Percentiles rank a stretch among this genome's conserved stretches.
Evolutionary conservation across 2,888 invertebrate genomes (phyloP).

Genomic region (Ptilodon capucinus): DNA sequence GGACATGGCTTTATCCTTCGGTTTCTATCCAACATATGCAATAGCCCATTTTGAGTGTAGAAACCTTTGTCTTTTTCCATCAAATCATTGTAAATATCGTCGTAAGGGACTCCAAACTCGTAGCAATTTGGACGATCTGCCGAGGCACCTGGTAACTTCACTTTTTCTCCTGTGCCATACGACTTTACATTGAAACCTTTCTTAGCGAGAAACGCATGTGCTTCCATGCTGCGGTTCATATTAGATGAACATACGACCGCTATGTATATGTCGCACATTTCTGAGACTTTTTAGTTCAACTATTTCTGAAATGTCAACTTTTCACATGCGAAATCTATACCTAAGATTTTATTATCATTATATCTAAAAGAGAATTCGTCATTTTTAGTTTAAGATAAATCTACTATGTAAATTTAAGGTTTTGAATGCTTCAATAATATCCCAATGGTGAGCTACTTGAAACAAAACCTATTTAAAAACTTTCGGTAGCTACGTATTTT

Average conservation of each 20-base stretch:
- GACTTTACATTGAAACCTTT: conserved; percentile 98
- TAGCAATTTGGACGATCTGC: conserved; percentile 98
- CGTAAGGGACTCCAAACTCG: conserved; percentile 97
- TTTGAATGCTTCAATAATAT: too few species aligned
- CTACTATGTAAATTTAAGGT: too few species aligned
- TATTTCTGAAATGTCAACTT: neutral
- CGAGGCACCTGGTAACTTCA: conserved; percentile 97
- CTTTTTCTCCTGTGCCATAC: conserved; percentile 96
- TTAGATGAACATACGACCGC: conserved; percentile 99
- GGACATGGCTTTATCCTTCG: conserved; percentile 96
- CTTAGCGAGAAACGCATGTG: conserved; percentile 98
- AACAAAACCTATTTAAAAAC: too few species aligned
- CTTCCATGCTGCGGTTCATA: conserved; percentile 99
- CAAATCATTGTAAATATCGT: conserved; percentile 97
- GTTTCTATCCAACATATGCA: conserved; percentile 99
- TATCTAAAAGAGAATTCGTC: conserved; percentile 4
- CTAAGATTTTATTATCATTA: neutral
- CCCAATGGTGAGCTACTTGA: too few species aligned
- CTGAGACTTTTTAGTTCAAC: neutral
- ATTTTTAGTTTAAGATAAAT: too few species aligned
- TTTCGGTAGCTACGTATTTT: too few species aligned
- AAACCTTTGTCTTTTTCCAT: conserved; percentile 94
- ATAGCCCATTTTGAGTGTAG: conserved; percentile 98
- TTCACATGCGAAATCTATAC: neutral
- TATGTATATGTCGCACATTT: conserved; percentile 84